Evolutionary conservation across 1,140 invertebrate species (phyloP).

Genomic region (Sitobion miscanthi): DNA sequence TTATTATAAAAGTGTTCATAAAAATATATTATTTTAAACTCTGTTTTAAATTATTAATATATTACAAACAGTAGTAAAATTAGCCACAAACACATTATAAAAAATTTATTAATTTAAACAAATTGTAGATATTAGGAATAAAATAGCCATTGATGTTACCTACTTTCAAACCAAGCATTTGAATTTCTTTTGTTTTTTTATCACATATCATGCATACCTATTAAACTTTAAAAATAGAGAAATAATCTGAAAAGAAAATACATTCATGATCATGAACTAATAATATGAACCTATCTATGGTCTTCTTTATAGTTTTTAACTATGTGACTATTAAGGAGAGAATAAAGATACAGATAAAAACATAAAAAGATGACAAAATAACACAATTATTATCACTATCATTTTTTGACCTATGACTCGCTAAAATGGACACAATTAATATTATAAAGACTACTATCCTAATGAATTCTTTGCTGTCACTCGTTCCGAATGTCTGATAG

Average conservation of each 20-base stretch:
- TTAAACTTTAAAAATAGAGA: not conserved
- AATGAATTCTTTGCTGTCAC: not conserved
- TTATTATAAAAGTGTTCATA: not conserved
- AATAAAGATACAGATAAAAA: not conserved
- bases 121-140: not conserved
- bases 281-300: not conserved
- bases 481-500: not conserved
- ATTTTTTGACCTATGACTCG: not conserved
- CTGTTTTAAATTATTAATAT: not conserved
- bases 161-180: not conserved
- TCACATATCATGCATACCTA: not conserved
- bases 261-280: not conserved
- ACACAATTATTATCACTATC: not conserved
- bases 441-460: not conserved
- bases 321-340: not conserved
- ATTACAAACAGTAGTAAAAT: not conserved
- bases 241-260: not conserved
- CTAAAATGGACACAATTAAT: not conserved
- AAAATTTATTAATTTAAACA: not conserved
- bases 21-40: not conserved
- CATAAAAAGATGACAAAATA: not conserved
- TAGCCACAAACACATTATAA: not conserved
- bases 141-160: not conserved
- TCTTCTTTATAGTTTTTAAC: not conserved
- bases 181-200: not conserved